These are phyloP conservation scores for Bimastos eiseni DNA, from an alignment of 2,888 invertebrate species.

Conservation along the genomic window DNA sequence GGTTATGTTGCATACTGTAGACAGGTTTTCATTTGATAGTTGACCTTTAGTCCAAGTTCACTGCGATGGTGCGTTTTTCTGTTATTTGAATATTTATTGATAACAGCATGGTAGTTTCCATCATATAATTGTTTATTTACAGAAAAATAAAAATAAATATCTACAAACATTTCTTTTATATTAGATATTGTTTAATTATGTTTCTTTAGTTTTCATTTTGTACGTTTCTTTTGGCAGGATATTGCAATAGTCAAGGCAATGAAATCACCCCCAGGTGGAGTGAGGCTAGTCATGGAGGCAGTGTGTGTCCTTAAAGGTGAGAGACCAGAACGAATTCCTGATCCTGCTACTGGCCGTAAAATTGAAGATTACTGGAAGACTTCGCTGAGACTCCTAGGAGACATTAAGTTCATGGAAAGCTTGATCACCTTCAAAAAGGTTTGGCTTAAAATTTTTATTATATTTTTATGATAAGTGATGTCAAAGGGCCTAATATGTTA, in stretches of 20 bases:
- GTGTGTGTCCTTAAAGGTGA: slow-evolving; percentile 62
- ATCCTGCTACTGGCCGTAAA: slow-evolving; percentile 61
- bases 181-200: not conserved
- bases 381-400: slow-evolving; percentile 61
- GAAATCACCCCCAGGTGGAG: slow-evolving; percentile 61
- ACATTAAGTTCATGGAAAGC: slow-evolving; percentile 62
- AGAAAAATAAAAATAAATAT: not conserved
- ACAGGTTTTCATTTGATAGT: too few species aligned
- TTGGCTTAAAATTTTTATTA: too few species aligned
- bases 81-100: not conserved
- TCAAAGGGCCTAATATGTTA: too few species aligned
- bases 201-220: not conserved
- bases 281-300: slow-evolving; percentile 62
- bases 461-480: not conserved
- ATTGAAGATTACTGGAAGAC: slow-evolving; percentile 63
- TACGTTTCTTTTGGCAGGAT: slow-evolving; percentile 49
- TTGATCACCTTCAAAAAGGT: slow-evolving; percentile 61
- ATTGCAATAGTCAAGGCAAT: slow-evolving; percentile 63
- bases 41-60: too few species aligned
- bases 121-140: not conserved
- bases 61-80: too few species aligned
- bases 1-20: not conserved
- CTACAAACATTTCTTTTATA: not conserved
- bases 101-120: not conserved
- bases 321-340: slow-evolving; percentile 62